Conservation (phyloP, 1,140 invertebrate species). For the Lerema accius region DNA sequence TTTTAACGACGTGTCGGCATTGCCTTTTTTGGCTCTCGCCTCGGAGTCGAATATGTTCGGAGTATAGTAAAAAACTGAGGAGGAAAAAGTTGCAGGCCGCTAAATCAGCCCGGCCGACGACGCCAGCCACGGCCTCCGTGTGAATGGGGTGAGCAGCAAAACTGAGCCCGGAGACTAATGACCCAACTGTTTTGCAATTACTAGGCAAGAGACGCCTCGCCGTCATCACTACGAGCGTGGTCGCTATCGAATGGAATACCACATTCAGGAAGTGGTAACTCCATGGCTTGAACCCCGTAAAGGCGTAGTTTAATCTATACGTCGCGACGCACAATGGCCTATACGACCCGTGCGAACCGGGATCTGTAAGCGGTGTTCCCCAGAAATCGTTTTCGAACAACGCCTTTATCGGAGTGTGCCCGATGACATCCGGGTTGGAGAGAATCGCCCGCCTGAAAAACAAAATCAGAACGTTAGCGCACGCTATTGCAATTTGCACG, state of each 20-base stretch:
- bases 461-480: slow-evolving; percentile 59
- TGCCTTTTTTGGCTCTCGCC: slow-evolving; percentile 70
- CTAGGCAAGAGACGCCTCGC: slow-evolving; percentile 86
- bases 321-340: slow-evolving; percentile 95
- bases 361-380: slow-evolving; percentile 93
- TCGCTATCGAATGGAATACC: slow-evolving; percentile 91
- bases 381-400: slow-evolving; percentile 95
- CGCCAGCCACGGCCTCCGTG: slow-evolving; percentile 97
- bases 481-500: slow-evolving; percentile 34
- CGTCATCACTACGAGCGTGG: slow-evolving; percentile 89
- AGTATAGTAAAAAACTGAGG: slow-evolving; percentile 92
- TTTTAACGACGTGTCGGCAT: slow-evolving; percentile 60
- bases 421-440: slow-evolving; percentile 92
- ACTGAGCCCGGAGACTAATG: slow-evolving; percentile 91
- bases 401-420: slow-evolving; percentile 88
- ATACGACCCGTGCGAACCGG: slow-evolving; percentile 96
- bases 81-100: slow-evolving; percentile 96
- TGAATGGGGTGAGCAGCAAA: slow-evolving; percentile 98
- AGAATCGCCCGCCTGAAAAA: slow-evolving; percentile 93
- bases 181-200: slow-evolving; percentile 84
- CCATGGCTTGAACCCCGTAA: slow-evolving; percentile 94
- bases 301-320: slow-evolving; percentile 94
- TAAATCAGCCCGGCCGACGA: slow-evolving; percentile 97
- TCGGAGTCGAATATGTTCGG: slow-evolving; percentile 85
- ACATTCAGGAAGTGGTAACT: slow-evolving; percentile 97